phyloP scores from a whole-genome alignment of 1,140 invertebrate genomes.

The Orius laevigatus region DNA sequence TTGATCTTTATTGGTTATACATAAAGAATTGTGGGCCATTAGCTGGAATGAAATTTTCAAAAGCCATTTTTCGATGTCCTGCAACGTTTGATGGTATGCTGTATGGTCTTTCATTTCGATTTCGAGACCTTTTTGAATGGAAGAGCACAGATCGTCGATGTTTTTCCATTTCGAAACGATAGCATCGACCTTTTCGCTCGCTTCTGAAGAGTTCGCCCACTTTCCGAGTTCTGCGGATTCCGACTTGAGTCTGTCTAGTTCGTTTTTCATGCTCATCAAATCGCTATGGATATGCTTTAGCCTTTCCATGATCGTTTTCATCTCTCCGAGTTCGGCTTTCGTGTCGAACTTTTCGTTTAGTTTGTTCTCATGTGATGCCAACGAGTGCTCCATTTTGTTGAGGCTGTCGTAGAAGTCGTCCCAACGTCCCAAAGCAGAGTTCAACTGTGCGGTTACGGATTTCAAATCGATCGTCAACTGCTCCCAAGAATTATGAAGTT shows the following conservation, averaged over 20 bases:
- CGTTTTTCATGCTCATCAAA: conserved; percentile 50
- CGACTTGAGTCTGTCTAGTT: conserved; percentile 48
- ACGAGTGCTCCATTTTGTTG: conserved; percentile 50
- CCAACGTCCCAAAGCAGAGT: conserved; percentile 58
- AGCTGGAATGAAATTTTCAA: conserved; percentile 87
- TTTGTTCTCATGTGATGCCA: conserved; percentile 35
- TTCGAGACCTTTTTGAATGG: conserved; percentile 44
- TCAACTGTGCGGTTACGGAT: conserved; percentile 56
- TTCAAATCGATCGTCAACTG: conserved; percentile 65
- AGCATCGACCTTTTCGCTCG: conserved; percentile 39
- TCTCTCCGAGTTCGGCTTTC: conserved; percentile 72
- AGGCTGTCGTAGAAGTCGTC: conserved; percentile 61
- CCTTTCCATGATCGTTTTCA: conserved; percentile 75
- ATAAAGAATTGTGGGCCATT: conserved; percentile 89
- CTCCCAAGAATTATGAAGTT: conserved; percentile 64
- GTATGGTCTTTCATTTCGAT: conserved; percentile 70
- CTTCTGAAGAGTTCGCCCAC: conserved; percentile 41
- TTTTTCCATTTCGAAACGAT: conserved; percentile 48
- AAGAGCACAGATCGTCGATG: conserved; percentile 38
- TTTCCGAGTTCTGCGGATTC: conserved; percentile 54
- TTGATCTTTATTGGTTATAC: conserved; percentile 79
- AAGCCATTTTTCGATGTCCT: conserved; percentile 91
- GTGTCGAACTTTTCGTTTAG: conserved; percentile 45
- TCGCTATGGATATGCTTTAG: conserved; percentile 54
- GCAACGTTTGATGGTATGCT: conserved; percentile 70